Conservation (phyloP, 2,888 invertebrate genomes). For the Aromia moschata region DNA sequence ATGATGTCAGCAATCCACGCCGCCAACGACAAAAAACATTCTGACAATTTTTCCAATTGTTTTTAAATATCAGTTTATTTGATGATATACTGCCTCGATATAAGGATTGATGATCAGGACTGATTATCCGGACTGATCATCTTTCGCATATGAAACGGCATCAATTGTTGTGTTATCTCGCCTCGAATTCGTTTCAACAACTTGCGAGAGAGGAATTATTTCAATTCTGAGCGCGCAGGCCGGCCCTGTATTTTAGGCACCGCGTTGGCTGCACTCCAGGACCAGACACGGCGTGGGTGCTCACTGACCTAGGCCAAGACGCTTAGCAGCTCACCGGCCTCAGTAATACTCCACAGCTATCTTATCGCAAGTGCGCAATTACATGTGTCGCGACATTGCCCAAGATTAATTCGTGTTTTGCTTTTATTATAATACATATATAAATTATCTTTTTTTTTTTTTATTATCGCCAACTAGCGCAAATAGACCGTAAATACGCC, state of each 20-base stretch:
- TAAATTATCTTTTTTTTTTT: too few species aligned
- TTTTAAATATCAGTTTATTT: too few species aligned
- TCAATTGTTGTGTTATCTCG: too few species aligned
- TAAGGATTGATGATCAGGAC: too few species aligned
- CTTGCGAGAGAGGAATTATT: too few species aligned
- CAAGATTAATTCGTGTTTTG: slow-evolving; percentile 36
- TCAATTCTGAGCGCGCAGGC: neutral
- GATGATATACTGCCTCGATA: too few species aligned
- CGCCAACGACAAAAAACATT: too few species aligned
- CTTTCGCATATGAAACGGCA: too few species aligned
- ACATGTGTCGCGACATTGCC: slow-evolving; percentile 58
- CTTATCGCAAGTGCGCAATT: slow-evolving; percentile 61
- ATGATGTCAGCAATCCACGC: too few species aligned
- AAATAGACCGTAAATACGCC: slow-evolving; percentile 9
- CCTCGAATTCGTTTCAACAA: too few species aligned
- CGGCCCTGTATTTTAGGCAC: slow-evolving; percentile 16
- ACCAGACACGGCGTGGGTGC: slow-evolving; percentile 27
- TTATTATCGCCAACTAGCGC: neutral
- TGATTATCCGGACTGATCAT: too few species aligned
- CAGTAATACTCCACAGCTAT: slow-evolving; percentile 28
- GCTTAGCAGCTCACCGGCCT: slow-evolving; percentile 20
- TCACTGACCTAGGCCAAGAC: slow-evolving; percentile 24
- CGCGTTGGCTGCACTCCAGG: slow-evolving; percentile 26
- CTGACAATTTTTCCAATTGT: too few species aligned
- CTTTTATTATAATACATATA: slow-evolving; percentile 24